Conservation (phyloP, 1,140 invertebrate genomes). For the Drosophila dunni region DNA sequence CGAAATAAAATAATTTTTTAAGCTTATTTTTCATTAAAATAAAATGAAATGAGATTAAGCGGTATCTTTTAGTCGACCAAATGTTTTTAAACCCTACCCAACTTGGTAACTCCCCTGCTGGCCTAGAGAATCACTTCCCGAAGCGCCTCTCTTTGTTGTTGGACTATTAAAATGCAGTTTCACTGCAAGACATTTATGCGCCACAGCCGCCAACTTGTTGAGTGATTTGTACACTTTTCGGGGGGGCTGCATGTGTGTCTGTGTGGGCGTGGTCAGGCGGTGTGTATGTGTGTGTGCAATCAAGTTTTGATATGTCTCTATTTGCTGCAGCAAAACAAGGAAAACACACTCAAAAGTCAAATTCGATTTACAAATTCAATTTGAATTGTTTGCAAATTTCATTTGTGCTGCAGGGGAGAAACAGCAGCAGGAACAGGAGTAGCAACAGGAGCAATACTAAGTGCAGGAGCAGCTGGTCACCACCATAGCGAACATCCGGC, state of each 20-base stretch:
- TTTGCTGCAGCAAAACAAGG: slow-evolving; percentile 13
- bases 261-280: slow-evolving; percentile 50
- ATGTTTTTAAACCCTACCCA: not conserved
- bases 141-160: slow-evolving; percentile 43
- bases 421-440: not conserved
- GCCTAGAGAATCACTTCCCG: slow-evolving; percentile 57
- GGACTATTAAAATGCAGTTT: slow-evolving; percentile 80
- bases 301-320: slow-evolving; percentile 62
- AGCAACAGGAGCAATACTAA: not conserved
- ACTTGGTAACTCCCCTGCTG: slow-evolving; percentile 49
- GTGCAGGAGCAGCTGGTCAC: slow-evolving; percentile 52
- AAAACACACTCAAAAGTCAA: slow-evolving; percentile 52
- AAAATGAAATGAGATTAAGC: too few relatives aligned
- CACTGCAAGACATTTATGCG: slow-evolving; percentile 74
- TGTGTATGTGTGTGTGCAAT: slow-evolving; percentile 57
- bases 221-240: slow-evolving; percentile 67
- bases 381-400: slow-evolving; percentile 77
- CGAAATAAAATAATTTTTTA: too few relatives aligned
- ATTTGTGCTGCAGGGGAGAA: slow-evolving; percentile 28
- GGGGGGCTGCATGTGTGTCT: slow-evolving; percentile 8
- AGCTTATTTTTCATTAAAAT: too few relatives aligned
- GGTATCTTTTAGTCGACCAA: not conserved
- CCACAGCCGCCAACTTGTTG: slow-evolving; percentile 54
- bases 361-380: slow-evolving; percentile 71
- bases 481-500: slow-evolving; percentile 72